Percentiles rank a stretch among this genome's conserved stretches.
Conservation (phyloP, 2,113 vertebrate genomes). For the Myrmophylax atrothorax region DNA sequence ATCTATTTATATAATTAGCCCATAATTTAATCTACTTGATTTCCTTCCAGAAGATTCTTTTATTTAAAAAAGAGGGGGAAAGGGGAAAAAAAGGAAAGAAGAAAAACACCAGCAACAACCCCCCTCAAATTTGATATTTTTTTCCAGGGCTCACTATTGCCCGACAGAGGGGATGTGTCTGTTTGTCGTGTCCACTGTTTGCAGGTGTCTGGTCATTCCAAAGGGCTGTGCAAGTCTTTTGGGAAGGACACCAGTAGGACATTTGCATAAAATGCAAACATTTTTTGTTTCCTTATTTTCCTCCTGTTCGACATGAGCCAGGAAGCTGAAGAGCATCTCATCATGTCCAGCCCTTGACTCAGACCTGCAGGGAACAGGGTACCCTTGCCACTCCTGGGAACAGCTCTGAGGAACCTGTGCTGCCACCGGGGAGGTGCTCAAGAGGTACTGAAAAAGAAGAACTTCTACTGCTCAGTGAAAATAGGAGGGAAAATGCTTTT, state of each 20-base stretch:
- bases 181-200: background rate
- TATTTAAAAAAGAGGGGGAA: background rate
- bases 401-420: background rate
- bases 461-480: background rate
- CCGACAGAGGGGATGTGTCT: too few relatives aligned
- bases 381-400: background rate
- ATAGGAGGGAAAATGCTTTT: background rate
- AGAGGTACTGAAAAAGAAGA: background rate
- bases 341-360: background rate
- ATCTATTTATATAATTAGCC: background rate
- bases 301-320: background rate
- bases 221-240: background rate
- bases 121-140: background rate
- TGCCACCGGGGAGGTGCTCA: background rate
- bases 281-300: background rate
- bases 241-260: background rate
- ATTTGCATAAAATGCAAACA: background rate
- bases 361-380: background rate
- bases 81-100: background rate
- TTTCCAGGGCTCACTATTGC: background rate
- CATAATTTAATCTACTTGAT: background rate
- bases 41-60: background rate
- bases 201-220: background rate
- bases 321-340: background rate
- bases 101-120: background rate